Percentiles rank a stretch among this genome's conserved stretches.
Conservation (phyloP, 2,113 vertebrate species). For the Myotis brandtii region DNA sequence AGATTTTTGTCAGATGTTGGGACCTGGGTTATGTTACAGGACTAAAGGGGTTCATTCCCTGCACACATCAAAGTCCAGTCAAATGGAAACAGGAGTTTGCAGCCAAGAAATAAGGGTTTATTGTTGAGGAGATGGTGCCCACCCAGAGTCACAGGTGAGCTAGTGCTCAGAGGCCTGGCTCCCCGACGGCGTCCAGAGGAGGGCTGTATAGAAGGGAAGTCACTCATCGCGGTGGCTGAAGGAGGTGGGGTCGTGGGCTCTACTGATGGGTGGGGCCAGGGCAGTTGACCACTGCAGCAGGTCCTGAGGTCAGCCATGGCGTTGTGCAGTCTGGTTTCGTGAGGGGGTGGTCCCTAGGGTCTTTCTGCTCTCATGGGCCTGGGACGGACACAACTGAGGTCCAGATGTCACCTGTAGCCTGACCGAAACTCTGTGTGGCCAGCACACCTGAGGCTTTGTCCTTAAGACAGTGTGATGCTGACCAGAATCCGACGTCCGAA, state of each 20-base stretch:
- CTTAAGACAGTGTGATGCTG: neutral
- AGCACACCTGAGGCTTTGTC: neutral
- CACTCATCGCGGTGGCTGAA: rapidly evolving
- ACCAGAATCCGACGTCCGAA: neutral
- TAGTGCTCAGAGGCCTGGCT: neutral
- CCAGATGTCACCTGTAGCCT: neutral
- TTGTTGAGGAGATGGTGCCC: neutral
- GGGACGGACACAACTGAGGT: neutral
- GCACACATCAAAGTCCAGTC: neutral
- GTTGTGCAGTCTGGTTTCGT: neutral
- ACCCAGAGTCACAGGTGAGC: neutral
- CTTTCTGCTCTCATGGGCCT: neutral
- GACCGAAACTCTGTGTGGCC: neutral
- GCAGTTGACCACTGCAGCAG: neutral
- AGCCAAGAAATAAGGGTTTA: neutral
- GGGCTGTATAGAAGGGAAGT: neutral
- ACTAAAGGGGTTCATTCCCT: neutral
- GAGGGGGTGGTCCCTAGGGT: neutral
- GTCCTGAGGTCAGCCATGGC: neutral
- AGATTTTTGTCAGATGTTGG: neutral
- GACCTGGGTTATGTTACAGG: neutral
- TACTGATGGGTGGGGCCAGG: neutral
- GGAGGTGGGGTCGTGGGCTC: neutral
- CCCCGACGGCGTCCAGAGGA: neutral
- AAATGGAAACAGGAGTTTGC: neutral